phyloP scores from a whole-genome alignment of 2,113 vertebrate species.

The Paramormyrops kingsleyae region DNA sequence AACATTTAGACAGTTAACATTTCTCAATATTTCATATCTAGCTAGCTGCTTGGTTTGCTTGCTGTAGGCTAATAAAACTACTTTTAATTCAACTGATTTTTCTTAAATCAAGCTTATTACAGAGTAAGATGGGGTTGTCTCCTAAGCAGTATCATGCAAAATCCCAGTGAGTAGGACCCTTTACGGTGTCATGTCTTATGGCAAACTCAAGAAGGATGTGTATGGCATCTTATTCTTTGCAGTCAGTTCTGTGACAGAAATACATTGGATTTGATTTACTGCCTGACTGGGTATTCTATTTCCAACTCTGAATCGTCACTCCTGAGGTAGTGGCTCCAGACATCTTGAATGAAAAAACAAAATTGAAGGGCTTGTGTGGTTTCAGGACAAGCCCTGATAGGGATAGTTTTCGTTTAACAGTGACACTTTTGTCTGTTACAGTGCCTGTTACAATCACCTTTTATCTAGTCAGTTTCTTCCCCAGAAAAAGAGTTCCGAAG shows the following conservation, averaged over 20 bases:
- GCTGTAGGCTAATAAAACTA: not conserved
- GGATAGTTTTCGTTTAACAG: not conserved
- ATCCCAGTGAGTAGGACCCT: not conserved
- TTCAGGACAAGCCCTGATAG: not conserved
- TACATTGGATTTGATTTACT: constrained; percentile 4
- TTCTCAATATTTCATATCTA: not conserved
- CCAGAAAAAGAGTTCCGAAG: not conserved
- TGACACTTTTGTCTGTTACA: not conserved
- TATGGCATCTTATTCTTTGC: not conserved
- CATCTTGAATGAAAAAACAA: not conserved
- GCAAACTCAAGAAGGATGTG: not conserved
- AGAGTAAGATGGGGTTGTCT: not conserved
- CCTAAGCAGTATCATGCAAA: not conserved
- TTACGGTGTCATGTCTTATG: not conserved
- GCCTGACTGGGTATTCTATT: not conserved
- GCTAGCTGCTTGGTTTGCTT: not conserved
- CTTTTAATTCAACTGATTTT: not conserved
- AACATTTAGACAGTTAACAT: not conserved
- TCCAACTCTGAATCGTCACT: not conserved
- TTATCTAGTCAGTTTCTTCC: not conserved
- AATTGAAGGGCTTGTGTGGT: not conserved
- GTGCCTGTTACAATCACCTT: not conserved
- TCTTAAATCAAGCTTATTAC: not conserved
- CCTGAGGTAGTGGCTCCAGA: not conserved
- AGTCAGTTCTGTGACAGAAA: not conserved